These are phyloP conservation scores for Podiceps cristatus DNA, from an alignment of 2,113 vertebrate species.

Conservation along the genomic window DNA sequence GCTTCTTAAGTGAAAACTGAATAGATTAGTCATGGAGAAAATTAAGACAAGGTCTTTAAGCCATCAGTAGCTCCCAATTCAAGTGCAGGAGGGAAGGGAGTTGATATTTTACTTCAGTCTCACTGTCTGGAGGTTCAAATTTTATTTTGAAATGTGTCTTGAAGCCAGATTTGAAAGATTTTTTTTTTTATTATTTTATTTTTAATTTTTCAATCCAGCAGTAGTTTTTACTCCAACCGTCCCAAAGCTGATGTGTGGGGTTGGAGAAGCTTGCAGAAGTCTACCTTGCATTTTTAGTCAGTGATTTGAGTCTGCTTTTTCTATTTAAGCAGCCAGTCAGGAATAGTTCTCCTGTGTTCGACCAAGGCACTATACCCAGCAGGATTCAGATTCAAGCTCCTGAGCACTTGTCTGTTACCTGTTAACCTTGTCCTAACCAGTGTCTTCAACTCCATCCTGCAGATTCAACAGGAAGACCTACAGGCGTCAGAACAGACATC, in stretches of 20 bases:
- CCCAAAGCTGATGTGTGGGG: neutral
- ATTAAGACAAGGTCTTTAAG: constrained; percentile 69
- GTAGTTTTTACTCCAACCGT: neutral
- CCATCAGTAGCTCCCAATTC: constrained; percentile 54
- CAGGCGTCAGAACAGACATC: neutral
- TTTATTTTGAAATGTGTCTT: constrained; percentile 45
- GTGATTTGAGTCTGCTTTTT: neutral
- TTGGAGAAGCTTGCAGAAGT: neutral
- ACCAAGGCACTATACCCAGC: neutral
- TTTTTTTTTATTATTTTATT: neutral
- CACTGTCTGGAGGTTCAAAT: neutral
- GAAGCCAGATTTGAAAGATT: neutral
- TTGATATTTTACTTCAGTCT: constrained; percentile 6
- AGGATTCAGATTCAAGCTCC: neutral
- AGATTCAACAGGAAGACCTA: neutral
- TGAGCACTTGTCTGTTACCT: neutral
- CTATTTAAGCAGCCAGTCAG: neutral
- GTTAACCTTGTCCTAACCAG: neutral
- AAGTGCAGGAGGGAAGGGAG: constrained; percentile 27
- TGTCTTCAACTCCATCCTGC: neutral
- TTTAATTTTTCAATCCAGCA: neutral
- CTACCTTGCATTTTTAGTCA: neutral
- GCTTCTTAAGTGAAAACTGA: constrained; percentile 59
- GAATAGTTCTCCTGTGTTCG: neutral
- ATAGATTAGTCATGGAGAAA: constrained; percentile 71